Evolutionary conservation across 2,113 vertebrate genomes (phyloP), one percentile per base, ranked within the genome.

Genomic region (Tauraco erythrolophus): DNA sequence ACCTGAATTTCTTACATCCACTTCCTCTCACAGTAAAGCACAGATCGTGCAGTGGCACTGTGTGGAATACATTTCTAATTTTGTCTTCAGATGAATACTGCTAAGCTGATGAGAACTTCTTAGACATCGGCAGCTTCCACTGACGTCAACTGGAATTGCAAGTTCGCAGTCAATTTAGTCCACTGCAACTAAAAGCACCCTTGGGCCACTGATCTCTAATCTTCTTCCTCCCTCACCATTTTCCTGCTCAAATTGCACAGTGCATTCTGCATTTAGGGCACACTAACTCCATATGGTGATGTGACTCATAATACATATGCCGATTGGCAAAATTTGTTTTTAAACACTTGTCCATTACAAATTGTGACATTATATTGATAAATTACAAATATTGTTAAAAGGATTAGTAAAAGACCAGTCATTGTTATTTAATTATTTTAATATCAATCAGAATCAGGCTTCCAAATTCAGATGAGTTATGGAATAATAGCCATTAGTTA

Each of bases 71-170:
- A 72, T 82, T 93, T 95, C 93, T 95, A 95, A 96, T 93, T 89
- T n/a, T 72, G 81, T 54, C 78, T 84, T 71, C 74, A 76, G 89
- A 88, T 31, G 81, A 78, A 76, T 14, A 19, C 81, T 45, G 75
- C 87, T 96, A 93, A 96, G 95, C 87, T 95, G 93, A 96, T 92
- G 94, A 92, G 78, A 92, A 93, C 92, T 84, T 92, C 94, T 94
- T 82, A 94, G 74, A 88, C 70, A 62, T 37, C 0, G 1, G 70
- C 92, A 89, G 89, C 92, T 95, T 94, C 84, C 96, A 96, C 77
- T 96, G 95, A 97, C 79, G 68, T 96, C 94, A 96, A 45, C 90
- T 90, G 91, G 84, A 82, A 92, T 79, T 90, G 94, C 88, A 94
- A 92, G 82, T 92, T 88, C 76, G 88, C 85, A 89, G 48, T 90